These are phyloP conservation scores for Sorex fumeus DNA, from an alignment of 2,113 vertebrate genomes.

Conservation along the genomic window DNA sequence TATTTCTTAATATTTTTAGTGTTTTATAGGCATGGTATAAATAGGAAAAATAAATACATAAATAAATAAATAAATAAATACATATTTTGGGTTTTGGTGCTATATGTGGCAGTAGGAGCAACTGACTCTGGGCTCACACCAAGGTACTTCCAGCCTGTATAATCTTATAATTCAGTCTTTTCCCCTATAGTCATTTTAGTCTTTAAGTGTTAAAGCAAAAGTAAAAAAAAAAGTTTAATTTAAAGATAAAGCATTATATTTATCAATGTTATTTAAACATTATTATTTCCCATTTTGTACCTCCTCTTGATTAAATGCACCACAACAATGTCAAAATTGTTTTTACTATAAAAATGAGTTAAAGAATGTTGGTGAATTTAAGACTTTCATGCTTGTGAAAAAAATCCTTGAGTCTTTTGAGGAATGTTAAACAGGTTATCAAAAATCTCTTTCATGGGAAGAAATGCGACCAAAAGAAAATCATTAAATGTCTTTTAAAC, in stretches of 20 bases:
- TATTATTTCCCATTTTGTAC: neutral
- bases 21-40: too few species aligned
- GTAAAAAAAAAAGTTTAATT: slow-evolving; percentile 6
- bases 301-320: neutral
- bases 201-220: neutral
- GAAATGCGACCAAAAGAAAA: slow-evolving; percentile 58
- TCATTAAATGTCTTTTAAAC: slow-evolving; percentile 63
- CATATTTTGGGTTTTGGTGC: too few species aligned
- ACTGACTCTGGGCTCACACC: neutral
- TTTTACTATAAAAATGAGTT: slow-evolving; percentile 28
- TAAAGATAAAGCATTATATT: slow-evolving; percentile 5
- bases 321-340: slow-evolving; percentile 9
- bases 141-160: neutral
- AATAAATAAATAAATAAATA: too few species aligned
- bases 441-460: slow-evolving; percentile 50
- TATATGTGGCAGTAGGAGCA: too few species aligned
- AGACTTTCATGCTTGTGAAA: slow-evolving; percentile 19
- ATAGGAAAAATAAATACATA: too few species aligned
- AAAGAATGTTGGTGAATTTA: slow-evolving; percentile 3
- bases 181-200: neutral
- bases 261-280: neutral
- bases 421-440: slow-evolving; percentile 35
- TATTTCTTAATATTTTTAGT: neutral
- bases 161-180: neutral
- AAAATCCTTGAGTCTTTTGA: neutral